These are phyloP conservation scores for Monoplex corrugatus DNA, from an alignment of 2,888 invertebrate genomes.

Conservation along the genomic window DNA sequence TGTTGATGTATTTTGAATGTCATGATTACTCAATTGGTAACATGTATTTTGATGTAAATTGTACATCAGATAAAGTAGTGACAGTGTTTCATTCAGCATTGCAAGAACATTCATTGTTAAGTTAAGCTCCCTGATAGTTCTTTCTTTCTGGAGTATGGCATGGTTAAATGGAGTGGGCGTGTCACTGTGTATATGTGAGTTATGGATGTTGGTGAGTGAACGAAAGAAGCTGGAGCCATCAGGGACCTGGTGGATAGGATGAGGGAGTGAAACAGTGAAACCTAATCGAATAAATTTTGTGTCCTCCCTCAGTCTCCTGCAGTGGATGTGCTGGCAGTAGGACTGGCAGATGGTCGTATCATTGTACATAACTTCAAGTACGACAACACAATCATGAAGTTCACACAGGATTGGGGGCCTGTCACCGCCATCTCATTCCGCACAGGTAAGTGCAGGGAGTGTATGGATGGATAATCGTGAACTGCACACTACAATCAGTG, in stretches of 20 bases:
- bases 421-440: constrained; percentile 93
- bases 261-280: no score
- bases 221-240: not conserved
- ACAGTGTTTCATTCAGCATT: no score
- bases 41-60: no score
- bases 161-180: no score
- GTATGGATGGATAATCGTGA: no score
- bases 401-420: constrained; percentile 95
- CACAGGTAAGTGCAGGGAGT: constrained; percentile 82
- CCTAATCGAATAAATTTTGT: not conserved
- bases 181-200: not conserved
- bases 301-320: constrained; percentile 88
- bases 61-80: no score
- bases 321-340: constrained; percentile 94
- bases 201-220: not conserved
- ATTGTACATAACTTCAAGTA: constrained; percentile 92
- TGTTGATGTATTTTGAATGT: no score
- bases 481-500: no score
- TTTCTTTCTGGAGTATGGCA: no score
- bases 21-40: no score
- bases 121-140: no score
- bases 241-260: not conserved
- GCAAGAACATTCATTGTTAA: no score
- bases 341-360: constrained; percentile 91
- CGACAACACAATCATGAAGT: constrained; percentile 91